Base-by-base conservation (phyloP, 2,113 vertebrate genomes). In the Thunnus maccoyii region DNA sequence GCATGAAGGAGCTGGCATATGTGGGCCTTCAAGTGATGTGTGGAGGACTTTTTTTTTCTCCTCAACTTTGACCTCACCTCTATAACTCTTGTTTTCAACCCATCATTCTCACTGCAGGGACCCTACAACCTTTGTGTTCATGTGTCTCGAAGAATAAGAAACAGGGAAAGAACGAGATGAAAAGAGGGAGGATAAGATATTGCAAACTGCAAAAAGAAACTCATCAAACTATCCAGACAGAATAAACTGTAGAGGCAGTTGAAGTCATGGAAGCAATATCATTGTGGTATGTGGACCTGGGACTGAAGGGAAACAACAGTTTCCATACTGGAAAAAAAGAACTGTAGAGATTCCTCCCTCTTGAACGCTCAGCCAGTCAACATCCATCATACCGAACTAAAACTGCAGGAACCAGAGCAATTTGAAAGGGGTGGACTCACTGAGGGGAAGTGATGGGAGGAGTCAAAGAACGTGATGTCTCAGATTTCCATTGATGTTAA, bases 261-360 rank as follows among this genome's bases (percentile, higher is more conserved):
- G 72, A 73, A 90, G 54, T 85, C 22, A 65, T 73, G 78, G 82
- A 71, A 68, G 71, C 27, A 32, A 60, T 67, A 67, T 80, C 44
- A 75, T 41, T 82, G 65, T 83, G 89, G 87, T 86, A 90, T 90
- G 86, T 84, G 85, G 75, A 84, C 51, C 62, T 61, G 32, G 74
- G 73, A 83, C 57, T 57, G 51, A 76, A 69, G 69, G 51, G 60
- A 83, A 85, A 86, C 71, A 91, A 86, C 75, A 76, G 68, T 94
- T 94, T 94, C 92, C 94, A 92, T 70, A 30, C 71, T 80, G 74
- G 78, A 78, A 85, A 84, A 46, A 48, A 75, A 74, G 56, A 83
- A 75, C 14, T 15, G 57, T 14, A 47, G 36, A 50, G 65, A 81
- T 78, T 82, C 65, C 68, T 82, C 82, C 77, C 89, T 74, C 58